Evolutionary conservation across 2,797 vertebrate genomes (phyloP).

Genomic region (Spinus pinus): DNA sequence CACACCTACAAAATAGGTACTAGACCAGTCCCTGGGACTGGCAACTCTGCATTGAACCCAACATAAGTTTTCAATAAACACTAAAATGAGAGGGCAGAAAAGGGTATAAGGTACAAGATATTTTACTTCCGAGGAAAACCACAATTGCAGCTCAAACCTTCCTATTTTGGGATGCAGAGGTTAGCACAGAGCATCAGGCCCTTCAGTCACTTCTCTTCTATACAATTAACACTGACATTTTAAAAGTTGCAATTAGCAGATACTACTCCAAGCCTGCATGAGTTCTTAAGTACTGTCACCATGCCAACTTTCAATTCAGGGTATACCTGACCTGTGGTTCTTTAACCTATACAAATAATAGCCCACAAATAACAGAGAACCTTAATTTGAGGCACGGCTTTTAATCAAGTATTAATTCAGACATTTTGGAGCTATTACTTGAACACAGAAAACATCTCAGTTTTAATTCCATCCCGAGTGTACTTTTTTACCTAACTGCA

Average conservation of each 20-base stretch:
- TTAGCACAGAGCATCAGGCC: neutral
- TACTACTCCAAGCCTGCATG: neutral
- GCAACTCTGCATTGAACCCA: neutral
- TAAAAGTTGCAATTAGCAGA: neutral
- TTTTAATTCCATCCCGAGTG: neutral
- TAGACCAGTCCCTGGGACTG: neutral
- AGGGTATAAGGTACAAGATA: neutral
- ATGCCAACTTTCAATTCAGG: neutral
- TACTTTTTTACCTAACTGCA: neutral
- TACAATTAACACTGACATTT: neutral
- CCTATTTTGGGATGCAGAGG: neutral
- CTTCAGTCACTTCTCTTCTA: neutral
- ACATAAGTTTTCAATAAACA: neutral
- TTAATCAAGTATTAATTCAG: neutral
- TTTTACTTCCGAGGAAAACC: neutral
- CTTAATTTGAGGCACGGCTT: neutral
- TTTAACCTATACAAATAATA: neutral
- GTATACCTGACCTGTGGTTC: neutral
- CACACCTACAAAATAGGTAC: neutral
- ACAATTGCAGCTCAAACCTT: neutral
- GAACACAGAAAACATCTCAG: neutral
- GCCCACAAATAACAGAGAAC: neutral
- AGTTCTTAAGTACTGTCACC: neutral
- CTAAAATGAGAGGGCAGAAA: neutral
- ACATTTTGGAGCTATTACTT: neutral